phyloP scores from a whole-genome alignment of 2,797 vertebrate species.

The Harpagifer antarcticus region DNA sequence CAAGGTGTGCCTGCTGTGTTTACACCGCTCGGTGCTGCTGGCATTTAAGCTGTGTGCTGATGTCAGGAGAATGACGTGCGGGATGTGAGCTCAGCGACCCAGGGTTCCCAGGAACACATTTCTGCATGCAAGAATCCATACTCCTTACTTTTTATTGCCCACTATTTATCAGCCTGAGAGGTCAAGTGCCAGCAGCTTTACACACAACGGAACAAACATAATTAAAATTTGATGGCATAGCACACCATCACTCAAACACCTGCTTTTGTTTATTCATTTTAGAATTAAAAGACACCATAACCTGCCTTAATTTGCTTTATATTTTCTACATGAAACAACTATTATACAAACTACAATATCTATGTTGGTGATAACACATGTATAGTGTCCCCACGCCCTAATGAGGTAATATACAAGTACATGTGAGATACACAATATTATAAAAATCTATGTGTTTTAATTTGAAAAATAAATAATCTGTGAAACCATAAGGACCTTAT shows the following conservation, averaged over 20 bases:
- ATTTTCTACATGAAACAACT: background rate
- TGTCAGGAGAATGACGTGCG: constrained; percentile 75
- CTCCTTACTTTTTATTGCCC: background rate
- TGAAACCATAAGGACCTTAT: background rate
- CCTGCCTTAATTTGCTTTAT: background rate
- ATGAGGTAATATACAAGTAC: background rate
- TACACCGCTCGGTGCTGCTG: constrained; percentile 39
- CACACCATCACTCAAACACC: background rate
- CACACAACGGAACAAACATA: background rate
- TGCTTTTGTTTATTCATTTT: background rate
- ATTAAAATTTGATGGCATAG: background rate
- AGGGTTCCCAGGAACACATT: constrained; percentile 45
- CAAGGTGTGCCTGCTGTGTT: constrained; percentile 47
- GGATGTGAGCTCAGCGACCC: background rate
- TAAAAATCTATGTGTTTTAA: background rate
- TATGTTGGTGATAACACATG: background rate
- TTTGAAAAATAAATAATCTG: background rate
- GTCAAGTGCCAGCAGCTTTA: background rate
- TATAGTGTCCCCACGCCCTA: background rate
- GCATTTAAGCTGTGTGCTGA: constrained; percentile 74
- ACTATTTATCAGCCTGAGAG: background rate
- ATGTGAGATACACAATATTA: background rate
- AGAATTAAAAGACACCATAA: no score
- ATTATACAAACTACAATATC: background rate
- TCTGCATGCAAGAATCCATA: constrained; percentile 23